Base-by-base conservation (phyloP, 2,797 vertebrate species). In the Sitta carolinensis region DNA sequence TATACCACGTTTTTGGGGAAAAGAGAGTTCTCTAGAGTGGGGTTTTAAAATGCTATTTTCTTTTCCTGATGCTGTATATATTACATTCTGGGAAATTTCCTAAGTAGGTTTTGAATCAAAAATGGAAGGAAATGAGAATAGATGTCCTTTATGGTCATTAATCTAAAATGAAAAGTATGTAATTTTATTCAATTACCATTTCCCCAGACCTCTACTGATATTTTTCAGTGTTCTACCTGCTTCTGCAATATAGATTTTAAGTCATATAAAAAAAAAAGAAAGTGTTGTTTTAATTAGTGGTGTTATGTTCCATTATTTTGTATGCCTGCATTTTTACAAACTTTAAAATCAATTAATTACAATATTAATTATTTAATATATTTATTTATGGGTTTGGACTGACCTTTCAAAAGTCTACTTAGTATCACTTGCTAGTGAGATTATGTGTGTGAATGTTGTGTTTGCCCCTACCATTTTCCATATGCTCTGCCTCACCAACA, bases 391-490 rank as follows among this genome's bases (percentile, higher is more conserved):
- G 1, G 17, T 96, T 96, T 96, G 84, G 92, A 96, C 97, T 98
- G 94, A 97, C 96, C 96, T 97, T 94, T 96, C 82, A 38, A 48
- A 95, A 95, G 82, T 82, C 95, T 97, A 97, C 91, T 97, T 96
- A 95, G 89, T 77, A 88, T 84, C 84, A 84, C 96, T 98, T 83
- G 48, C 98, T 98, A 98, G 97, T 95, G 98, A 97, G 95, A 93
- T 97, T 98, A 96, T 97, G 97, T 98, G 97, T 97, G 97, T 98
- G 97, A 88, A 95, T 98, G 98, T 96, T 82, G 98, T 99, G 98
- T 99, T 99, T 99, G 99, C 98, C 99, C 99, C 99, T 99, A 99
- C 99, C 99, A 99, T 99, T 99, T 99, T 99, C 99, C 99, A 99
- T 99, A 99, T 99, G 99, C 99, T 99, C 99, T 99, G 99, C 99